These are phyloP conservation scores for Paratilapia polleni DNA, from an alignment of 2,113 vertebrate species.

Conservation along the genomic window DNA sequence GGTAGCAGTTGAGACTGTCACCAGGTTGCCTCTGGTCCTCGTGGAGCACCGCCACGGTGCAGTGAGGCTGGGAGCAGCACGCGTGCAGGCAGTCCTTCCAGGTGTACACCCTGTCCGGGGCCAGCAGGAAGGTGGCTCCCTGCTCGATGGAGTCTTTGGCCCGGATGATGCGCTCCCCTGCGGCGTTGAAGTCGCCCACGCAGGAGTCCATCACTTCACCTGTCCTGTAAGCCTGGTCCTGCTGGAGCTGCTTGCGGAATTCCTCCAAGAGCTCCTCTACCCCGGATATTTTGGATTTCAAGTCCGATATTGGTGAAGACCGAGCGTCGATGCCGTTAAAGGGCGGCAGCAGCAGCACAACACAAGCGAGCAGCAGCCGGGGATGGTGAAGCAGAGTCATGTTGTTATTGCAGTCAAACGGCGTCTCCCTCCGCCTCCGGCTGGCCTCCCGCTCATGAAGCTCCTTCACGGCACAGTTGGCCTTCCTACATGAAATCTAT, in stretches of 20 bases:
- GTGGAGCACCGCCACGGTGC: conserved; percentile 90
- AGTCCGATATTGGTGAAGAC: conserved; percentile 75
- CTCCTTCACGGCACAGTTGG: background rate
- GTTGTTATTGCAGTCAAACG: conserved; percentile 57
- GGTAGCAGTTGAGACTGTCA: conserved; percentile 83
- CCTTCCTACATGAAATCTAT: background rate
- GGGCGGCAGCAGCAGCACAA: conserved; percentile 19
- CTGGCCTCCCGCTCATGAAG: conserved; percentile 11
- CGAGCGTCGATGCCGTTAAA: conserved; percentile 8
- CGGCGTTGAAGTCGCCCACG: conserved; percentile 68
- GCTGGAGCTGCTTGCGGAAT: conserved; percentile 89
- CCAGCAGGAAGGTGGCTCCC: conserved; percentile 88
- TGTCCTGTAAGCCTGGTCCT: conserved; percentile 73
- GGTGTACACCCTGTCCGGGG: conserved; percentile 81
- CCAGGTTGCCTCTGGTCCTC: conserved; percentile 70
- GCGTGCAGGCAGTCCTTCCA: conserved; percentile 88
- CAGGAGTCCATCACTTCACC: conserved; percentile 69
- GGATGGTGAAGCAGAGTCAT: conserved; percentile 67
- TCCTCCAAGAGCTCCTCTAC: conserved; percentile 90
- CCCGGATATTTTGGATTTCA: conserved; percentile 84
- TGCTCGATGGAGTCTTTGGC: conserved; percentile 89
- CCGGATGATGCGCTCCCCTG: conserved; percentile 88
- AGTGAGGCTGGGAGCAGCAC: conserved; percentile 89
- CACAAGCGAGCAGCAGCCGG: conserved; percentile 36
- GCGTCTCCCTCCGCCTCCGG: conserved; percentile 43